Evolutionary conservation across 2,797 vertebrate genomes (phyloP).

Genomic region (Sparidentex hasta): DNA sequence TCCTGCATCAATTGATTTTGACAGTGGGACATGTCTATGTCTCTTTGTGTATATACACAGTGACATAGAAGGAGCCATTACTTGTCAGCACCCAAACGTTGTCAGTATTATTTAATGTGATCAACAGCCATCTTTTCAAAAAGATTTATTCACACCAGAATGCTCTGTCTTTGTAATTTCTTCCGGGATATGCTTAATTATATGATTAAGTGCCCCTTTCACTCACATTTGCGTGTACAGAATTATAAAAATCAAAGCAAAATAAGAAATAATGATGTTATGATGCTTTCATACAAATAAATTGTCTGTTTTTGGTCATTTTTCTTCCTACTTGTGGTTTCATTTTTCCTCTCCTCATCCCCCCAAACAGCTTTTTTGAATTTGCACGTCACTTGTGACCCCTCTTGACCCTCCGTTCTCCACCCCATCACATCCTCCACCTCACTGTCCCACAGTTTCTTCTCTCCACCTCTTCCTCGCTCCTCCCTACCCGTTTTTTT

Average conservation of each 20-base stretch:
- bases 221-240: neutral
- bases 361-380: conserved; percentile 32
- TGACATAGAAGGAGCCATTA: neutral
- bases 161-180: neutral
- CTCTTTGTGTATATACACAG: too few species aligned
- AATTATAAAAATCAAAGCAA: neutral
- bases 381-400: conserved; percentile 29
- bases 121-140: neutral
- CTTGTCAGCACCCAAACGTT: neutral
- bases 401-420: conserved; percentile 18
- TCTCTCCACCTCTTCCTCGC: conserved; percentile 25
- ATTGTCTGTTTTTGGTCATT: neutral
- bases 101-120: neutral
- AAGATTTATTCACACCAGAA: neutral
- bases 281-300: neutral
- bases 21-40: too few species aligned
- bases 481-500: neutral
- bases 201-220: neutral
- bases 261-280: neutral
- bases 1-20: too few species aligned
- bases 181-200: neutral
- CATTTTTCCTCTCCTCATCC: conserved; percentile 5
- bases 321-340: conserved; percentile 4
- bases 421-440: neutral
- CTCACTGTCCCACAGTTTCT: conserved; percentile 17